Evolutionary conservation across 2,113 vertebrate genomes (phyloP), one percentile per base, ranked within the genome.

Genomic region (Podarcis cretensis): DNA sequence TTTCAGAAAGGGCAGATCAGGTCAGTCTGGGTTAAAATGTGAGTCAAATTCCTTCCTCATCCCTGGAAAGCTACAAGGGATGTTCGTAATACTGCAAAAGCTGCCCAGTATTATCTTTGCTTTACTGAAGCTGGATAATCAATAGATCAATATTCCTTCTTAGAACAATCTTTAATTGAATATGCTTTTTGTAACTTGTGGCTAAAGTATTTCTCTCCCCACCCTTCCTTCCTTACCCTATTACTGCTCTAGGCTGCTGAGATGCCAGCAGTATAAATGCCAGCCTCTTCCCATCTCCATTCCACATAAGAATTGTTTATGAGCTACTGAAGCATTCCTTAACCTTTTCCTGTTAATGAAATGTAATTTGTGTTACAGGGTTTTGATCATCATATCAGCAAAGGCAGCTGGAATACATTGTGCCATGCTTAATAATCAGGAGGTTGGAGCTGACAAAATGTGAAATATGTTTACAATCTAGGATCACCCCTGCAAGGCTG

Each of bases 331-430:
- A 95, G 82, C 57, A 8, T 87, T 30, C 81, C 87, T 76, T 88
- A 83, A 83, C 80, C 71, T 94, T 92, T 89, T 77, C 40, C 69
- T 90, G 40, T 66, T 87, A 90, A 74, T 85, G 85, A 93, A 94
- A 89, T 84, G 78, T 93, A 87, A 85, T 86, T 35, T 91, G 69
- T 91, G 68, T 25, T 89, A 87, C 32, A 40, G 91, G 79, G 27
- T 85, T 95, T 93, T 89, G 90, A 93, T 91, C 86, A 82, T 89
- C n/a, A 3, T 76, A 76, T 91, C 89, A 92, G 83, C 77, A 85
- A 86, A 89, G 87, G 48, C 90, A 86, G 86, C 37, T 91, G 83
- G 85, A 90, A 89, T 66, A 84, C 16, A 66, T 83, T 93, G 12
- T 81, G 25, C 10, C 74, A 30, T 37, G 54, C 84, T 86, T 89